Evolutionary conservation across 1,140 invertebrate species (phyloP).

Genomic region (Saccostrea glomerata): DNA sequence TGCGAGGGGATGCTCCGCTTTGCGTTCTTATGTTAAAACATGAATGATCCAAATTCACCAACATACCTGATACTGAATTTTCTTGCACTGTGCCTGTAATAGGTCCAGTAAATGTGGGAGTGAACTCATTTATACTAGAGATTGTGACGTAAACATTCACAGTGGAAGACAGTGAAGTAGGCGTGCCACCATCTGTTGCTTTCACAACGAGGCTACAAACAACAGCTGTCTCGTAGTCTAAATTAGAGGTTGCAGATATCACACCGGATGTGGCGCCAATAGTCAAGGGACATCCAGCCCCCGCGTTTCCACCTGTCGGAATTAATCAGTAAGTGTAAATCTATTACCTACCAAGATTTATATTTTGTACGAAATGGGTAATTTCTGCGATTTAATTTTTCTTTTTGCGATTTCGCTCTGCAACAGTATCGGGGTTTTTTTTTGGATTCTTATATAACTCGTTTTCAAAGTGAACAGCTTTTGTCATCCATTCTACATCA

Average conservation of each 20-base stretch:
- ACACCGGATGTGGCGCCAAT: constrained; percentile 37
- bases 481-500: no score
- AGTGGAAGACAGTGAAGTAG: constrained; percentile 27
- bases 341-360: neutral
- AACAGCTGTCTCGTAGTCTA: constrained; percentile 49
- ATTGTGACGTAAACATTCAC: constrained; percentile 46
- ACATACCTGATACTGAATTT: constrained; percentile 37
- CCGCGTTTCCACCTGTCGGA: constrained; percentile 44
- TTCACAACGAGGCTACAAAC: constrained; percentile 43
- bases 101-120: constrained; percentile 42
- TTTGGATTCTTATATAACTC: no score
- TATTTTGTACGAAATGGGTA: neutral
- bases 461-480: no score
- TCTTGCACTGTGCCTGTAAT: constrained; percentile 40
- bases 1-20: no score
- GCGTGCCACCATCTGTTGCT: constrained; percentile 46
- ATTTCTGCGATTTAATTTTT: no score
- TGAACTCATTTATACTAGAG: constrained; percentile 48
- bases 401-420: no score
- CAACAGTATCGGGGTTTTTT: no score
- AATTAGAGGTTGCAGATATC: constrained; percentile 38
- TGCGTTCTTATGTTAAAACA: neutral
- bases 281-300: constrained; percentile 47
- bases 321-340: neutral
- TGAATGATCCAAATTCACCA: neutral